Conservation (phyloP, 2,113 vertebrate species). For the Lasiurus borealis region DNA sequence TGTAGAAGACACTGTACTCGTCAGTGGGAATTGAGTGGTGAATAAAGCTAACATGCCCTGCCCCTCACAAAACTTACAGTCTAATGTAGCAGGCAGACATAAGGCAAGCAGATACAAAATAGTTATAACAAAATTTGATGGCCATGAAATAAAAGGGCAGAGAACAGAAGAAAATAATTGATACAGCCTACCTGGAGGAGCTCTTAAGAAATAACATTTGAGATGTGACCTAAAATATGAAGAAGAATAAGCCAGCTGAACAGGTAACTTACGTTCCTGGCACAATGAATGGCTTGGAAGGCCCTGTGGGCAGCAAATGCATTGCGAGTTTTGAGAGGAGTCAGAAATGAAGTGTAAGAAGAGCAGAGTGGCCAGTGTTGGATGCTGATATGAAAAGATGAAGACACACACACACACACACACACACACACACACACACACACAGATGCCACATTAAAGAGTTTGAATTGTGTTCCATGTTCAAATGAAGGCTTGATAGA, state of each 20-base stretch:
- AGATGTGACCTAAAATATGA: not conserved
- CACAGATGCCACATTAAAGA: not conserved
- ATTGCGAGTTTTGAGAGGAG: not conserved
- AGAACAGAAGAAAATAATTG: not conserved
- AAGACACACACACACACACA: not conserved
- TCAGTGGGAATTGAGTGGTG: not conserved
- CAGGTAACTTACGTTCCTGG: not conserved
- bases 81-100: not conserved
- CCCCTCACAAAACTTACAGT: not conserved
- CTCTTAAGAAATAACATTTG: not conserved
- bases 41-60: not conserved
- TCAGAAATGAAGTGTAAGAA: not conserved
- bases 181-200: not conserved
- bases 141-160: not conserved
- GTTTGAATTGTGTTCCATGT: constrained; percentile 15
- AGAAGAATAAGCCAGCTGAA: not conserved
- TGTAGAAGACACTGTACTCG: not conserved
- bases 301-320: not conserved
- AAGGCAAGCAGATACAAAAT: not conserved
- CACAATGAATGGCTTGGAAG: not conserved
- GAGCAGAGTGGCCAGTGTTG: not conserved
- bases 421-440: too few species aligned
- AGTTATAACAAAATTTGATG: not conserved
- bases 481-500: not conserved
- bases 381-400: not conserved